These are phyloP conservation scores for Petaurus breviceps DNA, from an alignment of 2,113 vertebrate species.

Conservation along the genomic window DNA sequence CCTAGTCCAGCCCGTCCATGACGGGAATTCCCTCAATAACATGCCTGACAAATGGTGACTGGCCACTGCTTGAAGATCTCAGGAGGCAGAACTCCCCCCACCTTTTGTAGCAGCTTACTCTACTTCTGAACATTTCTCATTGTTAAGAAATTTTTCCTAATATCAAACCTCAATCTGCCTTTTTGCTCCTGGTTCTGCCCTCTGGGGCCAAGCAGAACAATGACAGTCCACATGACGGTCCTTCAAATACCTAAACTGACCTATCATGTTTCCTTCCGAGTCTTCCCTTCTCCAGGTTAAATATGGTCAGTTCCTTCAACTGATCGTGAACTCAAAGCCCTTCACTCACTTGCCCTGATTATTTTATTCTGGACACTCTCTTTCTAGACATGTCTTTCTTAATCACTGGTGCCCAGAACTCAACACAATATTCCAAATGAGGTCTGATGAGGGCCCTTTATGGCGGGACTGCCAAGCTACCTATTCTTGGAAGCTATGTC, in stretches of 20 bases:
- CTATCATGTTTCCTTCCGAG: not conserved
- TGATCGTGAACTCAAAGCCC: not conserved
- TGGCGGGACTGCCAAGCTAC: not conserved
- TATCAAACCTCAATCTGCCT: not conserved
- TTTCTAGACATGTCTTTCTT: not conserved
- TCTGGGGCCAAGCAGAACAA: not conserved
- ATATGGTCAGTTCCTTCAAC: not conserved
- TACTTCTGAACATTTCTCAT: not conserved
- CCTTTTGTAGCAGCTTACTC: not conserved
- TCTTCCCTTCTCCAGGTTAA: not conserved
- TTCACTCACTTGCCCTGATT: not conserved
- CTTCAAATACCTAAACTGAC: not conserved
- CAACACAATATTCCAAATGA: not conserved
- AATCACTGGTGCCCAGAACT: not conserved
- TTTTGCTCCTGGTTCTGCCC: not conserved
- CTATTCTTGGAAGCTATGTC: not conserved
- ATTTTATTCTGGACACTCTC: not conserved
- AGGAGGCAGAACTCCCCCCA: not conserved
- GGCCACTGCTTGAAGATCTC: not conserved
- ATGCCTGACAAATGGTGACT: not conserved
- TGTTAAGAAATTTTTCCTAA: not conserved
- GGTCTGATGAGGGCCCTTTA: not conserved
- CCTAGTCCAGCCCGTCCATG: not conserved
- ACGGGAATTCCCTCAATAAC: not conserved
- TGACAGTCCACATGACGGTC: not conserved